Conservation (phyloP, 2,113 vertebrate species). For the Myrmophylax atrothorax region DNA sequence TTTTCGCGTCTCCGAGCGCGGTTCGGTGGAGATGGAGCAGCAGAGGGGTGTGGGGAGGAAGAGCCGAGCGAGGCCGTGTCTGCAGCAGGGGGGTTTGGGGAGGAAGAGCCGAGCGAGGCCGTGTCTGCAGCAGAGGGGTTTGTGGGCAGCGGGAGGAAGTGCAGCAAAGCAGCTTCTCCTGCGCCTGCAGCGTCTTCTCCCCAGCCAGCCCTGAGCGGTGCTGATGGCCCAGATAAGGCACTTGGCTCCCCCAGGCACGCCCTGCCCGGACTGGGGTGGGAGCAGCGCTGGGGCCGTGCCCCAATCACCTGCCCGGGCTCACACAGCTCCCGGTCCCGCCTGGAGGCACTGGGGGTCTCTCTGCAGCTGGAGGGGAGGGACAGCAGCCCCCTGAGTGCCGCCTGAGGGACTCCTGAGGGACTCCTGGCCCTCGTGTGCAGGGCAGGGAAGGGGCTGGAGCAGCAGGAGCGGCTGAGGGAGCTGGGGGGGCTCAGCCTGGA, state of each 20-base stretch:
- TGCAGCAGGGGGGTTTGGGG: not conserved
- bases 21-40: fast-evolving
- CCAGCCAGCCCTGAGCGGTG: not conserved
- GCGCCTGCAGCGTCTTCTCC: not conserved
- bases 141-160: conserved; percentile 1
- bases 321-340: not conserved
- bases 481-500: not conserved
- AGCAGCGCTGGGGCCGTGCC: not conserved
- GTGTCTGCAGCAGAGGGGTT: not conserved
- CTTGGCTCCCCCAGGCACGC: not conserved
- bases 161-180: not conserved
- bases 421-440: not conserved
- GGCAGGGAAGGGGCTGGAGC: not conserved
- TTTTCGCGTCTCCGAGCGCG: not conserved
- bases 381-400: not conserved
- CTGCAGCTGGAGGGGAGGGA: fast-evolving
- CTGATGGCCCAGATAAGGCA: not conserved
- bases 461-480: not conserved
- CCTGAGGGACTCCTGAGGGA: not conserved
- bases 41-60: not conserved
- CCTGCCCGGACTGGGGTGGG: not conserved
- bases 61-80: fast-evolving
- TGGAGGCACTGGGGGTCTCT: fast-evolving
- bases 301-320: not conserved
- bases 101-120: fast-evolving